phyloP scores from a whole-genome alignment of 2,113 vertebrate genomes.

The Paradoxurus hermaphroditus region DNA sequence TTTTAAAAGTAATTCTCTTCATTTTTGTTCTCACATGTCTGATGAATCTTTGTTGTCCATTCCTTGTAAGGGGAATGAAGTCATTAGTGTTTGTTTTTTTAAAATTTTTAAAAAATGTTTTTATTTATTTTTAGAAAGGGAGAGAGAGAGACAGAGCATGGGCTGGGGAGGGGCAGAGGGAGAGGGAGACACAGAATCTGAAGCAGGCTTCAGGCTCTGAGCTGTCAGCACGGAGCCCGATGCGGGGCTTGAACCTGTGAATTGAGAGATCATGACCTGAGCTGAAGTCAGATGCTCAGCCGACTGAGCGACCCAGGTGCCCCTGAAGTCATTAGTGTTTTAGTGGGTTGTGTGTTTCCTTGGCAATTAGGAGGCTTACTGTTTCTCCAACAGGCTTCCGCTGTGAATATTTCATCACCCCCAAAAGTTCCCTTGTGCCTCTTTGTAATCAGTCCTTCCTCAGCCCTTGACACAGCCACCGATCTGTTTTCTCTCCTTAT shows the following conservation, averaged over 20 bases:
- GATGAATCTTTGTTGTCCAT: background rate
- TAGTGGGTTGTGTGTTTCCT: background rate
- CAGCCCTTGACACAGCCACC: background rate
- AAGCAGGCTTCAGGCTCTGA: no score
- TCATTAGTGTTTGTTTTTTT: background rate
- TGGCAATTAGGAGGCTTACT: background rate
- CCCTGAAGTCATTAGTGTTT: background rate
- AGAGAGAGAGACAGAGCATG: no score
- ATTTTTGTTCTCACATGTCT: background rate
- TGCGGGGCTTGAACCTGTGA: no score
- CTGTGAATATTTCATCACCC: background rate
- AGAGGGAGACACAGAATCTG: no score
- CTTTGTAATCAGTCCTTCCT: background rate
- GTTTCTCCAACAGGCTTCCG: background rate
- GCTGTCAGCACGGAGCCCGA: no score
- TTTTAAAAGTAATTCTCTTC: background rate
- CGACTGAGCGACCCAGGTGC: no score
- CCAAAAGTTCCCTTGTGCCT: background rate
- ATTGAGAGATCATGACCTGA: no score
- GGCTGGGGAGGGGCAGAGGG: no score
- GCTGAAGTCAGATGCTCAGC: no score
- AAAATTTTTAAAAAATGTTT: no score
- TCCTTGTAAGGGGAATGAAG: background rate
- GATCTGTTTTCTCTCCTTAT: background rate
- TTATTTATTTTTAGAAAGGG: no score